Evolutionary conservation across 2,113 vertebrate species (phyloP).

Genomic region (Ceyx margarethae): DNA sequence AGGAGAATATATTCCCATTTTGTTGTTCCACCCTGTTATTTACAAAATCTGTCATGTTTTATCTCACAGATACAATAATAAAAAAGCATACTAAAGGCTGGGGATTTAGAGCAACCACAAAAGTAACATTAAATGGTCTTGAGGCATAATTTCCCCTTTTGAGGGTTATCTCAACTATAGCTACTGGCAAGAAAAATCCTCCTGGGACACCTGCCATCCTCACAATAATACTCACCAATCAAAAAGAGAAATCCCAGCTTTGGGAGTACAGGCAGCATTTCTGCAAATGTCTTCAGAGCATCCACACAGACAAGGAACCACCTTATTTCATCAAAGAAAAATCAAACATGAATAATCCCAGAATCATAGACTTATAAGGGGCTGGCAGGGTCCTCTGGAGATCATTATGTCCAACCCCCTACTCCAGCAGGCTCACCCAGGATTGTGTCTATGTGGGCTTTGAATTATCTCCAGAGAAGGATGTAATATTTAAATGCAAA

Average conservation of each 20-base stretch:
- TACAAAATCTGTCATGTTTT: background rate
- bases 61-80: background rate
- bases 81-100: background rate
- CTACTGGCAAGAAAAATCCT: background rate
- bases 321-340: background rate
- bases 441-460: no score
- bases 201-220: fast-evolving
- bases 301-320: background rate
- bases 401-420: background rate
- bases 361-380: background rate
- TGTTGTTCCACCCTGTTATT: background rate
- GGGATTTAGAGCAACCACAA: background rate
- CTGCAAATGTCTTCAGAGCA: background rate
- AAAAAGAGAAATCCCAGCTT: conserved; percentile 25
- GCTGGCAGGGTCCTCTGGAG: background rate
- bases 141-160: background rate
- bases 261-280: background rate
- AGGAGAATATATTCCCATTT: background rate
- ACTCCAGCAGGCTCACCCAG: background rate
- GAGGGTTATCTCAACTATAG: background rate
- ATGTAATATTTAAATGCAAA: background rate
- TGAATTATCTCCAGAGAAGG: background rate
- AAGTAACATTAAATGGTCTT: fast-evolving
- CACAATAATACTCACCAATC: conserved; percentile 11
- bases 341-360: background rate